Conservation (phyloP, 2,888 invertebrate species). For the Argyresthia albistria region DNA sequence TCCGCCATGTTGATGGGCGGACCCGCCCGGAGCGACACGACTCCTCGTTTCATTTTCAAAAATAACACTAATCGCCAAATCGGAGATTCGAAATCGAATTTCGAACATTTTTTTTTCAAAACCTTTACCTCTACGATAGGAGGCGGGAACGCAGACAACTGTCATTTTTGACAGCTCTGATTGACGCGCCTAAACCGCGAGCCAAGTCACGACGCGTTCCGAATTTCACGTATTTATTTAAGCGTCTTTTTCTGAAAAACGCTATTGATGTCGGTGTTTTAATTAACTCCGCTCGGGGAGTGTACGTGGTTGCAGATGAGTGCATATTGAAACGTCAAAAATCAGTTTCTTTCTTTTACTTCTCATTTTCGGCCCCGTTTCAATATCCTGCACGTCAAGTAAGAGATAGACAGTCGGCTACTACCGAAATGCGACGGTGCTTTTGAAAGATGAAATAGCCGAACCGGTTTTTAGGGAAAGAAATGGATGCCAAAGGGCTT, state of each 20-base stretch:
- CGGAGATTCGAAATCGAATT: slow-evolving; percentile 67
- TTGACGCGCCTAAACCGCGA: slow-evolving; percentile 63
- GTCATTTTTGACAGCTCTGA: slow-evolving; percentile 66
- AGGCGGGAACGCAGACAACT: slow-evolving; percentile 63
- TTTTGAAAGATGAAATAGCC: slow-evolving; percentile 53
- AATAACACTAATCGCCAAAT: slow-evolving; percentile 69
- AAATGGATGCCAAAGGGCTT: slow-evolving; percentile 27
- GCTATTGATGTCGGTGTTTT: slow-evolving; percentile 19
- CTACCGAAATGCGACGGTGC: slow-evolving; percentile 28
- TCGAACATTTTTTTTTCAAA: slow-evolving; percentile 67
- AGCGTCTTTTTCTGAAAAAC: slow-evolving; percentile 6
- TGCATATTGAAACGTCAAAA: slow-evolving; percentile 69
- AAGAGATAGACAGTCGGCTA: slow-evolving; percentile 40
- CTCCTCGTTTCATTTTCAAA: slow-evolving; percentile 67
- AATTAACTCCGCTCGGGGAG: slow-evolving; percentile 32
- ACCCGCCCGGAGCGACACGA: slow-evolving; percentile 64
- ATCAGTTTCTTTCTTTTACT: slow-evolving; percentile 58
- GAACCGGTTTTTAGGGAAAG: slow-evolving; percentile 53
- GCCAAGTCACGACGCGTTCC: slow-evolving; percentile 27
- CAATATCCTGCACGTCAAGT: slow-evolving; percentile 61
- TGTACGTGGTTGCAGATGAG: slow-evolving; percentile 39
- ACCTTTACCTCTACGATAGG: slow-evolving; percentile 50
- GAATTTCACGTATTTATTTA: slow-evolving; percentile 4
- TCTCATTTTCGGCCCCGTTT: slow-evolving; percentile 56
- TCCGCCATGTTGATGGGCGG: slow-evolving; percentile 67